Evolutionary conservation across 2,888 invertebrate species (phyloP).

Genomic region (Mongoloraphidia duomilia): DNA sequence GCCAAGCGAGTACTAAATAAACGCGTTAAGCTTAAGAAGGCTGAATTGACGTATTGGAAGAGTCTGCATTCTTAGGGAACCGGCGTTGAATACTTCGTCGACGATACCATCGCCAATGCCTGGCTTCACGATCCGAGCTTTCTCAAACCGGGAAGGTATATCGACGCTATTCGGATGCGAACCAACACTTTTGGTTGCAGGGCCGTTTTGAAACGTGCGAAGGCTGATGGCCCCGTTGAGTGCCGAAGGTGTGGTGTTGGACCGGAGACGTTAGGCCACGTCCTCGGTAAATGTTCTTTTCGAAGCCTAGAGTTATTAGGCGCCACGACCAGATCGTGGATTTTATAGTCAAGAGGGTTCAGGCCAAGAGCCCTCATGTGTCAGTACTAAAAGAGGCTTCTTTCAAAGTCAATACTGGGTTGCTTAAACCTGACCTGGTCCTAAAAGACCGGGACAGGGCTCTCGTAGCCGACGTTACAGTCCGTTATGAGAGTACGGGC

Average conservation of each 20-base stretch:
- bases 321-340: conserved; percentile 16
- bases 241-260: conserved; percentile 9
- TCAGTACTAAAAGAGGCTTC: conserved; percentile 12
- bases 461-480: no score
- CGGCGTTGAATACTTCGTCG: conserved; percentile 16
- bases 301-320: conserved; percentile 15
- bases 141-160: conserved; percentile 7
- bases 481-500: no score
- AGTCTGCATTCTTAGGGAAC: conserved; percentile 17
- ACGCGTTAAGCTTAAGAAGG: conserved; percentile 10
- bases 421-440: conserved; percentile 21
- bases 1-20: conserved; percentile 2
- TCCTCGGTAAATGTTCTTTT: conserved; percentile 13
- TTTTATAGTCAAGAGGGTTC: conserved; percentile 9
- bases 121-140: conserved; percentile 12
- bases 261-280: conserved; percentile 12
- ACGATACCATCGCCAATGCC: conserved; percentile 9
- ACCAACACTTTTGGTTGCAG: conserved; percentile 4
- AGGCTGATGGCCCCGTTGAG: no score
- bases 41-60: conserved; percentile 18
- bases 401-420: conserved; percentile 8
- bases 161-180: conserved; percentile 5
- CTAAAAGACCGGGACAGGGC: conserved; percentile 12
- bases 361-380: conserved; percentile 9
- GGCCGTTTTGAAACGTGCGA: no score